phyloP scores from a whole-genome alignment of 2,113 vertebrate genomes.

The Xenopus laevis region DNA sequence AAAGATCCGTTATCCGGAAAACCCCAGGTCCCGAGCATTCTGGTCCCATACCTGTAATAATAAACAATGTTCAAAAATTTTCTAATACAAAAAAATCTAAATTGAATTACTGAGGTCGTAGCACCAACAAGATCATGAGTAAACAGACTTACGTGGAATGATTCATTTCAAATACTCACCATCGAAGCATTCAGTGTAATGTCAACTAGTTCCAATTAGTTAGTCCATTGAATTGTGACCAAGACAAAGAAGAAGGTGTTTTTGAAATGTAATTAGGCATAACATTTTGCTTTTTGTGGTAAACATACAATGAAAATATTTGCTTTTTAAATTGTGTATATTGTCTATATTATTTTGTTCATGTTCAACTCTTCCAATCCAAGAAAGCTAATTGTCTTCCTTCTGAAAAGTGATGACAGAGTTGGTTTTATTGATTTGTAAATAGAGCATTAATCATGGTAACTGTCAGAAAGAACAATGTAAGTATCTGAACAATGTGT shows the following conservation, averaged over 20 bases:
- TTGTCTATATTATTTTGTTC: not conserved
- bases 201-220: not conserved
- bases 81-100: too few relatives aligned
- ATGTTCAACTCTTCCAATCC: slow-evolving; percentile 17
- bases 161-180: slow-evolving; percentile 3
- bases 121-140: too few relatives aligned
- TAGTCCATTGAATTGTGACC: slow-evolving; percentile 18
- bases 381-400: not conserved
- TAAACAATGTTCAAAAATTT: too few relatives aligned
- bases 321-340: not conserved
- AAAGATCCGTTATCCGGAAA: too few relatives aligned
- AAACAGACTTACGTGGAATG: too few relatives aligned
- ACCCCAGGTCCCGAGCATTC: too few relatives aligned
- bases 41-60: too few relatives aligned
- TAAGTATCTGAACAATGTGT: not conserved
- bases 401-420: slow-evolving; percentile 29
- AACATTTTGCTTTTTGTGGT: slow-evolving; percentile 13
- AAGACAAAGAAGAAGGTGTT: slow-evolving; percentile 19
- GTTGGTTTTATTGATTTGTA: slow-evolving; percentile 15
- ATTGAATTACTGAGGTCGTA: too few relatives aligned
- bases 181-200: slow-evolving; percentile 1
- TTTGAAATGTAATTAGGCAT: slow-evolving; percentile 27
- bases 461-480: slow-evolving; percentile 36
- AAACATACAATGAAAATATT: slow-evolving; percentile 33
- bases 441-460: slow-evolving; percentile 30